Evolutionary conservation across 2,888 invertebrate species (phyloP), one percentile per base, ranked within the genome.

Genomic region (Euzophera pinguis): DNA sequence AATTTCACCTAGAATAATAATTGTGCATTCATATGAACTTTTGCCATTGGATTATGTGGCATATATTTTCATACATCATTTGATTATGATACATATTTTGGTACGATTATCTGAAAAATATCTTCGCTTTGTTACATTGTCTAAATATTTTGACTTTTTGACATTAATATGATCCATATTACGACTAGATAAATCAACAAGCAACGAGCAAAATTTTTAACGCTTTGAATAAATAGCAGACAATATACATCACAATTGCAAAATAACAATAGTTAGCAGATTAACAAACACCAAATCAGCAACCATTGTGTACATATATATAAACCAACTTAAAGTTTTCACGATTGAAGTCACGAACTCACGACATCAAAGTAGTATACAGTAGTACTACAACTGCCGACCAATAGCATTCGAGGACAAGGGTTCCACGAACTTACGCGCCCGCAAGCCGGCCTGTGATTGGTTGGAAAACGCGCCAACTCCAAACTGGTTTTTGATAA

Each of bases 361-460:
- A 50, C 49, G 49, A 39, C 49, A 27, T 13, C 14, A 39, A 17
- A 27, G 49, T 50, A 50, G 49, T 51, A 49, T 32, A 50, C 37
- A 9, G 49, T 50, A 50, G 49, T 51, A 49, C 37, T 47, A 49
- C 22, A 32, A n/a, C 37, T 14, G 48, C 47, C 52, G 62, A 56
- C 82, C 78, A 78, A 84, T 84, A 69, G 73, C 67, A 54, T 61
- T 66, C 73, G 80, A 84, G 76, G 83, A 76, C 75, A 78, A 79
- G 63, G 77, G 84, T 84, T 86, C 81, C 75, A 73, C 81, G 87
- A 86, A 86, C 86, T 73, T 75, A 64, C 68, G 62, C 69, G 58
- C 57, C 56, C 65, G 55, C 63, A 37, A 13, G 43, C 41, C 4
- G 13, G 37, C 43, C n/a, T 43, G 61, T 58, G 57, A 80, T 81